Base-by-base conservation (phyloP, 1,140 invertebrate genomes). In the Argopecten irradians region DNA sequence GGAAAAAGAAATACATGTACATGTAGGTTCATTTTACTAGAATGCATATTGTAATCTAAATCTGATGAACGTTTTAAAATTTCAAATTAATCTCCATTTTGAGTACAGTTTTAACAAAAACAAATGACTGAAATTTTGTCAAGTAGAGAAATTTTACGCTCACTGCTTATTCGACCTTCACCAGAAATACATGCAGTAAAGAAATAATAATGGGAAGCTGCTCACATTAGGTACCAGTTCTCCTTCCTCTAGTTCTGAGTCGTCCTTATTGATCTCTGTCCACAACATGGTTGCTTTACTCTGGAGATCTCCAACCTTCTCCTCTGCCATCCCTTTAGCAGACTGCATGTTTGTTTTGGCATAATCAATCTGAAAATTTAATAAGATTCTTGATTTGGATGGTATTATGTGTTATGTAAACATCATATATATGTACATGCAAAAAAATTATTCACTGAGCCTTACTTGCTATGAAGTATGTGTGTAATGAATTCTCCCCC, bases 321-420 rank as follows among this genome's bases (percentile, higher is more conserved):
- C 91, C 19, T 82, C 88, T 8, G 91, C 86, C 34, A 83, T 55
- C 16, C 55, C 88, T 82, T 90, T 90, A 13, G 90, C 91, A 22
- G 41, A 28, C 19, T 92, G 90, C 32, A 92, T 90, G 39, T 91
- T 92, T 28, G 87, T 86, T 82, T 89, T 92, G 22, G 92, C 92
- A 89, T 92, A 92, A 86, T 92, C 88, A 87, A 92, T 92, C 92
- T 92, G 86, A 43, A 87, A 85, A 41, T 11, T 88, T 3, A 36
- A 34, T 43, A 87, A 41, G 34, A 39, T n/a, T n/a, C n/a, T n/a
- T n/a, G n/a, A n/a, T n/a, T n/a, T n/a, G n/a, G n/a, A n/a, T n/a
- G n/a, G n/a, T n/a, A n/a, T n/a, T n/a, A n/a, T n/a, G n/a, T n/a
- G n/a, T n/a, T n/a, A n/a, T n/a, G n/a, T n/a, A n/a, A n/a, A n/a